These are phyloP conservation scores for Sebastes reedi DNA, from an alignment of 2,797 vertebrate genomes.

Conservation along the genomic window DNA sequence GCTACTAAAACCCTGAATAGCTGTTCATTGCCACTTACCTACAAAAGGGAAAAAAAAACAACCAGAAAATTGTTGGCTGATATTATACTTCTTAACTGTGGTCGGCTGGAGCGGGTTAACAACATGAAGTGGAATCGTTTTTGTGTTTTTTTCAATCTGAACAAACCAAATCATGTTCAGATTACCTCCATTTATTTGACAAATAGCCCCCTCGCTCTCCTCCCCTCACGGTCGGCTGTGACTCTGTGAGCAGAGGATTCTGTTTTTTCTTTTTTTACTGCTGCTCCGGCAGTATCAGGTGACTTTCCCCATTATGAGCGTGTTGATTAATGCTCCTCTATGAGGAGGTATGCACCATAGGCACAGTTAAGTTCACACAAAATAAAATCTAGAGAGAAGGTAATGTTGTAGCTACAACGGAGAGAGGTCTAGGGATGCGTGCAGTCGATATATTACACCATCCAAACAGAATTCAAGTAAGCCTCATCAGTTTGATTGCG, in stretches of 20 bases:
- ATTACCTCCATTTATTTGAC: conserved; percentile 61
- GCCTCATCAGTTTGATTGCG: no score
- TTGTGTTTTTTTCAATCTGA: conserved; percentile 14
- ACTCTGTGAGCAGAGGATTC: conserved; percentile 28
- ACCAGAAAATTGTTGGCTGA: conserved; percentile 30
- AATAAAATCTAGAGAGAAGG: no score
- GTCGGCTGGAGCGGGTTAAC: conserved; percentile 19
- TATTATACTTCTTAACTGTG: conserved; percentile 14
- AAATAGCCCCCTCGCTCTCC: conserved; percentile 36
- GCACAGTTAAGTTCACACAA: no score
- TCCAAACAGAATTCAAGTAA: no score
- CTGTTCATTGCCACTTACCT: conserved; percentile 44
- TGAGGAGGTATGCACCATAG: conserved; percentile 52
- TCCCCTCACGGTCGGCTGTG: conserved; percentile 26
- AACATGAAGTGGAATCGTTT: conserved; percentile 17
- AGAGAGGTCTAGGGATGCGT: no score
- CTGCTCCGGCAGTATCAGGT: conserved; percentile 57
- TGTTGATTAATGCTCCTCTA: conserved; percentile 76
- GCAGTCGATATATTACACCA: no score
- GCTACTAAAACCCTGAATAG: conserved; percentile 47
- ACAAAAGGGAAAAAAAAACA: conserved; percentile 30
- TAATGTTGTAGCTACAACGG: no score
- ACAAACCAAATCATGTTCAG: conserved; percentile 46
- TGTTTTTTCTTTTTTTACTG: conserved; percentile 7
- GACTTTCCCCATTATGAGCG: conserved; percentile 66